These are phyloP conservation scores for Dinomys branickii DNA, from an alignment of 2,113 vertebrate genomes.

Conservation along the genomic window DNA sequence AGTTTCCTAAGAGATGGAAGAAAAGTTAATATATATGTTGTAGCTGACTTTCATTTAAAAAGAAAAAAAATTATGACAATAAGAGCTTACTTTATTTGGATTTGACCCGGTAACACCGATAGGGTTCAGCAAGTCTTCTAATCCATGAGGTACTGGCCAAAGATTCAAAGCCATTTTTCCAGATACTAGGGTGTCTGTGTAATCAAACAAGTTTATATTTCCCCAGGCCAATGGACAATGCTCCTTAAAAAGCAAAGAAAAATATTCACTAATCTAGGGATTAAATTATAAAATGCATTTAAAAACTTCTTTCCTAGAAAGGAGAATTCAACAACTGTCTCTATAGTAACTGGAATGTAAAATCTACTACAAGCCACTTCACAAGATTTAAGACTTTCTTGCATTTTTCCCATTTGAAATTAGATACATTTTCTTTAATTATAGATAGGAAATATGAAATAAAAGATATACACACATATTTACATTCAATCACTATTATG, in stretches of 20 bases:
- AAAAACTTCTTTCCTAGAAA: slow-evolving; percentile 41
- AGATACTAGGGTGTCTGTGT: slow-evolving; percentile 97
- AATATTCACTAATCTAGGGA: slow-evolving; percentile 65
- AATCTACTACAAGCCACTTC: slow-evolving; percentile 52
- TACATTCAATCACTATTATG: not conserved
- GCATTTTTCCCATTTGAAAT: slow-evolving; percentile 37
- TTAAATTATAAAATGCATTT: slow-evolving; percentile 56
- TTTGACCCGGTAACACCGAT: slow-evolving; percentile 98
- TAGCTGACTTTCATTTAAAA: not conserved
- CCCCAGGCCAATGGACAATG: slow-evolving; percentile 99
- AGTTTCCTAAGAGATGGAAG: slow-evolving; percentile 91
- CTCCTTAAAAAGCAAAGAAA: slow-evolving; percentile 89
- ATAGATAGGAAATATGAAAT: slow-evolving; percentile 14
- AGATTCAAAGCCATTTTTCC: slow-evolving; percentile 99
- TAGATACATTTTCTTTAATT: slow-evolving; percentile 24
- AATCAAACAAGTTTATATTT: slow-evolving; percentile 99
- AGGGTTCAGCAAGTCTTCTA: slow-evolving; percentile 97
- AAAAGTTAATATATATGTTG: slow-evolving; percentile 45
- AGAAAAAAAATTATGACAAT: not conserved
- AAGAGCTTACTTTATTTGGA: slow-evolving; percentile 94
- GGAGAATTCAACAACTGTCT: not conserved
- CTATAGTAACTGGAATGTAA: not conserved
- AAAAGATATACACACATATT: not conserved
- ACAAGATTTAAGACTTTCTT: not conserved
- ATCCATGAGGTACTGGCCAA: slow-evolving; percentile 98